Evolutionary conservation across 1,140 invertebrate genomes (phyloP), one percentile per base, ranked within the genome.

Genomic region (Caerostris darwini): DNA sequence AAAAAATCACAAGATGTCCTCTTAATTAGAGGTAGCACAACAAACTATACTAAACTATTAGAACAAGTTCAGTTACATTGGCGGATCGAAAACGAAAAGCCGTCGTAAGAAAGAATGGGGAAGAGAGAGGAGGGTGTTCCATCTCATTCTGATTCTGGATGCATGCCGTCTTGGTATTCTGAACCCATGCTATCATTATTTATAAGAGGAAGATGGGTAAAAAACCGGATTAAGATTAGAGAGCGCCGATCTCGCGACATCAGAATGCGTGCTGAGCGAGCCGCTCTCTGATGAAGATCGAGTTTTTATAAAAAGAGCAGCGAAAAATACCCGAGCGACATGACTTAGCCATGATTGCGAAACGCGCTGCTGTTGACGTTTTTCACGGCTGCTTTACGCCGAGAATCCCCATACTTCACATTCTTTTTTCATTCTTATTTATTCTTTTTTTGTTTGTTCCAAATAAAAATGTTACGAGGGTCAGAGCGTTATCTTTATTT

Each of bases 211-310:
- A 83, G 81, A 83, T 64, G 77, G 90, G 19, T 82, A 92, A 92
- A 92, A 83, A 92, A 92, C 90, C 90, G 90, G 90, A 90, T 81
- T 81, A 90, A 90, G 89, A 92, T 92, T 83, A 92, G 71, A 92
- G 64, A 83, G 54, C 59, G 50, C 90, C n/a, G 81, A 34, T 57
- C 12, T 81, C 19, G 6, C n/a, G 19, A 50, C 87, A 53, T 19
- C 34, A 64, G 85, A 87, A 61, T 87, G 85, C 85, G 17, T 14
- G 59, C 85, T 87, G 85, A 61, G 85, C 61, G 19, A 87, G 85
- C 12, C 7, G 10, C 71, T 19, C 34, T 81, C 82, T 83, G 81
- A 67, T 10, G 57, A 54, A 88, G 86, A 88, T 89, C 12, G 87
- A 89, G 87, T 89, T 67, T 8, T 53, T 64, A 89, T 64, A 89